Evolutionary conservation across 2,797 vertebrate species (phyloP).

Genomic region (Presbytis comata): DNA sequence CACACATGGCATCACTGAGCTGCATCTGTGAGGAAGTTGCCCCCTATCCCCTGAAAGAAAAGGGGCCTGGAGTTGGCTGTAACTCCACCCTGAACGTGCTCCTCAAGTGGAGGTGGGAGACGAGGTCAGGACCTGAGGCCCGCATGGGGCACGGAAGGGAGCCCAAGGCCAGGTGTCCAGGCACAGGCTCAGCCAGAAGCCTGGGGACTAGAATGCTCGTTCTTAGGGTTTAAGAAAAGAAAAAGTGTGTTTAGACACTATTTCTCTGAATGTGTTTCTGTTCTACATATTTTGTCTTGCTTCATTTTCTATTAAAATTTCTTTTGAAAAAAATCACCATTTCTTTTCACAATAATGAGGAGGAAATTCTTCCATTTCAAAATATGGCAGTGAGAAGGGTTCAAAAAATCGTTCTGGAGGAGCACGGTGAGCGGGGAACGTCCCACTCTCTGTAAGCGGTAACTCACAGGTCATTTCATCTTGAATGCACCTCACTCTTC

Average conservation of each 20-base stretch:
- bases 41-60: not conserved
- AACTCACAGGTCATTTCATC: not conserved
- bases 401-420: not conserved
- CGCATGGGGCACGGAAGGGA: not conserved
- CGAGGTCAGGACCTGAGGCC: too few species aligned
- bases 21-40: not conserved
- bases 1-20: rapidly evolving
- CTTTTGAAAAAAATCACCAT: not conserved
- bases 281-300: not conserved
- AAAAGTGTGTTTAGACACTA: not conserved
- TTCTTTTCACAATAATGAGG: not conserved
- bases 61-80: not conserved
- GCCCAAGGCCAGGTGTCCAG: not conserved
- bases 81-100: not conserved
- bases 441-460: not conserved
- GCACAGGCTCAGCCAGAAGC: not conserved
- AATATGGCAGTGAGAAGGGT: not conserved
- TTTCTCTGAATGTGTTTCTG: not conserved
- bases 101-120: not conserved
- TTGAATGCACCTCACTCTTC: not conserved
- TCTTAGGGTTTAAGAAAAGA: not conserved
- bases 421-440: not conserved
- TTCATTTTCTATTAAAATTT: not conserved
- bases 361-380: not conserved
- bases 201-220: not conserved